Evolutionary conservation across 2,888 invertebrate species (phyloP).

Genomic region (Noctuana brunneofusca): DNA sequence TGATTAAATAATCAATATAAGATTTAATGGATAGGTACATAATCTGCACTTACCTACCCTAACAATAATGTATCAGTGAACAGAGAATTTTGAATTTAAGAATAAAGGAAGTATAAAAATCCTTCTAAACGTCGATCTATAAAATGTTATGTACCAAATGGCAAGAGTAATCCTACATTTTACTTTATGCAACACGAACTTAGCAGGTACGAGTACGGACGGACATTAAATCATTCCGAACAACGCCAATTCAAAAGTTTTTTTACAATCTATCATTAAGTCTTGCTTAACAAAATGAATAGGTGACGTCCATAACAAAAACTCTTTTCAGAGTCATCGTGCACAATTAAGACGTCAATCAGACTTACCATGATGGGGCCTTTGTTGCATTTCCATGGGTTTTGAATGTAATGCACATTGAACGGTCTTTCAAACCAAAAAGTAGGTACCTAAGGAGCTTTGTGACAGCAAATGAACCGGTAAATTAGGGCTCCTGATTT

Average conservation of each 20-base stretch:
- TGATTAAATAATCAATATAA: too few relatives aligned
- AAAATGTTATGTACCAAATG: background rate
- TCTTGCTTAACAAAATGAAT: slow-evolving; percentile 46
- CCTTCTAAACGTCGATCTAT: background rate
- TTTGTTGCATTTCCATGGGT: slow-evolving; percentile 57
- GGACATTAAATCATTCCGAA: slow-evolving; percentile 39
- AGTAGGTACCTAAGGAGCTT: slow-evolving; percentile 37
- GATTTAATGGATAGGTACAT: too few relatives aligned
- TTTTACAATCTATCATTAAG: slow-evolving; percentile 47
- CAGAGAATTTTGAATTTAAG: background rate
- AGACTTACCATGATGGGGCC: slow-evolving; percentile 50
- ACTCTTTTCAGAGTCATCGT: slow-evolving; percentile 49
- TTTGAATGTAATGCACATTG: slow-evolving; percentile 52
- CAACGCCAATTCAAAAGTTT: slow-evolving; percentile 43
- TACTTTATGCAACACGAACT: slow-evolving; percentile 43
- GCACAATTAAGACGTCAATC: slow-evolving; percentile 69
- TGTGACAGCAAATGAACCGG: slow-evolving; percentile 63
- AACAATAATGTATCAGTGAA: too few relatives aligned
- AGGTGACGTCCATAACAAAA: slow-evolving; percentile 53
- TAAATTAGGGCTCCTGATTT: slow-evolving; percentile 61
- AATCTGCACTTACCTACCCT: too few relatives aligned
- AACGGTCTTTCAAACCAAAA: slow-evolving; percentile 44
- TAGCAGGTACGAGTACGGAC: slow-evolving; percentile 50
- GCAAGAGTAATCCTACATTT: slow-evolving; percentile 35
- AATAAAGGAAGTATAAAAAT: background rate